Percentiles rank a stretch among this genome's conserved stretches.
Conservation (phyloP, 2,797 vertebrate genomes). For the Strix occidentalis region DNA sequence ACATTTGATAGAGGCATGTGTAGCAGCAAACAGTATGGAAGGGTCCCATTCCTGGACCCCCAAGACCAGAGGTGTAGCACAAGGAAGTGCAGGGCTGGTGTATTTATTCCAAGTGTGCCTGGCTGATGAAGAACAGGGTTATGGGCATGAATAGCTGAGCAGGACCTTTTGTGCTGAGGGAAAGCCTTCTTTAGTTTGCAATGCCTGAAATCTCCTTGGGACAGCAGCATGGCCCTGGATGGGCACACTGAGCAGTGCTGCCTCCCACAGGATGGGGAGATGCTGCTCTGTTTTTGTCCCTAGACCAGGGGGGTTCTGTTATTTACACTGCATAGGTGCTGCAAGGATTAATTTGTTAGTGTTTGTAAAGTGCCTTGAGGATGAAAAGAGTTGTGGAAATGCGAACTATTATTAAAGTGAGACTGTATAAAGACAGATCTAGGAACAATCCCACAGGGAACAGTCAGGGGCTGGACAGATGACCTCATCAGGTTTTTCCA, state of each 20-base stretch:
- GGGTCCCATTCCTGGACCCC: background rate
- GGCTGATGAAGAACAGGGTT: background rate
- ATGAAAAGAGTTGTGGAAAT: slow-evolving; percentile 12
- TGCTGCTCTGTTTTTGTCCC: background rate
- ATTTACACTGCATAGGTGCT: background rate
- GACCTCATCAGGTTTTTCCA: background rate
- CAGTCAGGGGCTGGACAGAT: background rate
- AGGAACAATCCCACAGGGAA: background rate
- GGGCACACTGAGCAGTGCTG: background rate
- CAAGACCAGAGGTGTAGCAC: background rate
- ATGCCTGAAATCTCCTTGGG: background rate
- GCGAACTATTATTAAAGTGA: background rate
- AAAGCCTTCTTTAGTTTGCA: background rate
- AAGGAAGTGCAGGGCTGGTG: background rate
- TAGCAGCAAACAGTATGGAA: background rate
- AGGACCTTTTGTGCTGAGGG: background rate
- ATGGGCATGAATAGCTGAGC: background rate
- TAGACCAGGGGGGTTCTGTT: background rate
- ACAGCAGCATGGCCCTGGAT: background rate
- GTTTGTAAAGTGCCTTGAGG: background rate
- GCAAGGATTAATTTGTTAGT: slow-evolving; percentile 1
- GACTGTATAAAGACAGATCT: background rate
- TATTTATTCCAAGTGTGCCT: background rate
- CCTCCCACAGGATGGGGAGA: background rate
- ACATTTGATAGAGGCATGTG: background rate